Percentiles rank a stretch among this genome's conserved stretches.
These are phyloP conservation scores for Mongoloraphidia duomilia DNA, from an alignment of 2,888 invertebrate genomes.

Conservation along the genomic window DNA sequence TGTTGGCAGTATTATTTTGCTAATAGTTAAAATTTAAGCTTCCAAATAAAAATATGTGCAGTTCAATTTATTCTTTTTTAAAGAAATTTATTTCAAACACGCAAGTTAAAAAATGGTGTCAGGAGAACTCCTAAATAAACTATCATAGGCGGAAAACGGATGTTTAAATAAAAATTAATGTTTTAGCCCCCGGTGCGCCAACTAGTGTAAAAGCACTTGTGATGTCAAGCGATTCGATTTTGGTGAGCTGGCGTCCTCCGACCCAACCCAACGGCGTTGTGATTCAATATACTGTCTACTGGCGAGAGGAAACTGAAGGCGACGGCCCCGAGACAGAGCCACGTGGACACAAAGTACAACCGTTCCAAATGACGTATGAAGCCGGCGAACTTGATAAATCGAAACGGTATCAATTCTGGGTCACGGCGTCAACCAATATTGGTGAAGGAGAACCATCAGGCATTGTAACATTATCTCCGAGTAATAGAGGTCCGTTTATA, in stretches of 20 bases:
- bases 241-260: conserved; percentile 89
- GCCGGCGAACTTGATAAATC: conserved; percentile 69
- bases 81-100: no score
- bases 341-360: conserved; percentile 61
- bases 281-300: conserved; percentile 85
- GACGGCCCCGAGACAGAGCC: conserved; percentile 45
- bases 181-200: conserved; percentile 80
- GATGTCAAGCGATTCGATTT: conserved; percentile 80
- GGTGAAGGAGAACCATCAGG: conserved; percentile 88
- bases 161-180: neutral
- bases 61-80: no score
- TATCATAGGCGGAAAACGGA: no score
- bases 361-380: conserved; percentile 76
- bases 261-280: conserved; percentile 85
- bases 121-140: no score
- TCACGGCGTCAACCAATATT: conserved; percentile 84
- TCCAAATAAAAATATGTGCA: no score
- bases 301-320: conserved; percentile 42
- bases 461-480: conserved; percentile 72
- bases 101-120: no score
- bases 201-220: conserved; percentile 85
- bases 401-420: conserved; percentile 85
- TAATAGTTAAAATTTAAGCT: no score
- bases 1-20: no score
- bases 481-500: conserved; percentile 47